phyloP scores from a whole-genome alignment of 2,797 vertebrate species.

The Petrocephalus schoutedeni region DNA sequence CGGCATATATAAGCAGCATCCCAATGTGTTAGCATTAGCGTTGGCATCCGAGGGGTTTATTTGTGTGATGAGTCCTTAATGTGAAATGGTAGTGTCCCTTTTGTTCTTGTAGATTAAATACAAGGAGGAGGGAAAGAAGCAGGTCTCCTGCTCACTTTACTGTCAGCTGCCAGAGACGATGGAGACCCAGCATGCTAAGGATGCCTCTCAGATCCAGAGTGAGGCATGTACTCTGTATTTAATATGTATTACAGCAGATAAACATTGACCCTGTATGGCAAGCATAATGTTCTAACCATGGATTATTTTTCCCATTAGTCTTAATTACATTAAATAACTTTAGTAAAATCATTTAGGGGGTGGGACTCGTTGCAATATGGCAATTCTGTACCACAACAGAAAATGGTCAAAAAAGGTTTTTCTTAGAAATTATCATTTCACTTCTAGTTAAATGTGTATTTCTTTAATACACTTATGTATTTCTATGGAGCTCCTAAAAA shows the following conservation, averaged over 20 bases:
- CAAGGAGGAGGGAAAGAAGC: constrained; percentile 68
- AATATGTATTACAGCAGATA: background rate
- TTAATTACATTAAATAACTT: no score
- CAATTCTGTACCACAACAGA: no score
- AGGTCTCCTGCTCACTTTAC: constrained; percentile 67
- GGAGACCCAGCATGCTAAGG: constrained; percentile 75
- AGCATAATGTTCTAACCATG: no score
- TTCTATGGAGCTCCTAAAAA: no score
- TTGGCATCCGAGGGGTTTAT: background rate
- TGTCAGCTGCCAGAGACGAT: constrained; percentile 80
- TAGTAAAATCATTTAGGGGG: no score
- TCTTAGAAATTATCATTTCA: no score
- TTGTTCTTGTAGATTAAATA: constrained; percentile 70
- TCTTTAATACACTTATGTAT: no score
- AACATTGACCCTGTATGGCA: no score
- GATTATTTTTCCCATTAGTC: background rate
- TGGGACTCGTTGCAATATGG: no score
- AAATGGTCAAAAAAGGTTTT: no score
- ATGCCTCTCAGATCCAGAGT: constrained; percentile 72
- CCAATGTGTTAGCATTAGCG: background rate
- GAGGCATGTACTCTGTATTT: constrained; percentile 58
- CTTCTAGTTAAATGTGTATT: no score
- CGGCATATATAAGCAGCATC: background rate
- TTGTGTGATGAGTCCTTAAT: background rate
- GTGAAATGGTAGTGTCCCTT: background rate